Evolutionary conservation across 2,797 vertebrate genomes (phyloP), one percentile per base, ranked within the genome.

Genomic region (Prunella strophiata): DNA sequence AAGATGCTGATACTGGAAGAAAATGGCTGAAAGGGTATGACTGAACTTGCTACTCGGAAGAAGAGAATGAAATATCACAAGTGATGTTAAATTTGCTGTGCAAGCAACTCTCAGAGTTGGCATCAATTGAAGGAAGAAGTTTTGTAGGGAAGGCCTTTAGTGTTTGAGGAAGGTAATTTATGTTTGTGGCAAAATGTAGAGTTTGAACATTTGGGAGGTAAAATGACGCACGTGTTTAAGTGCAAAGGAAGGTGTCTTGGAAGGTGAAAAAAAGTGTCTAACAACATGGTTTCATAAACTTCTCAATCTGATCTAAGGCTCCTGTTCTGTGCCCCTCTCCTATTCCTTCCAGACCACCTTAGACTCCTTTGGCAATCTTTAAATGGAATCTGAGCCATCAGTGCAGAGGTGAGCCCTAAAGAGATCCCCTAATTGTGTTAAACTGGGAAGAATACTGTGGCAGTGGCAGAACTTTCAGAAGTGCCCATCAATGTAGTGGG

Each of bases 401-500:
- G 1, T 15, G 34, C 11, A 50, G 34, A 54, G 11, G 14, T 40
- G n/a, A 77, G 26, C 19, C 18, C n/a, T 74, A 1, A 73, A 74
- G n/a, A 36, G 13, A 36, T 45, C 11, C 25, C 20, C 25, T 14
- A 42, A 25, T n/a, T 15, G 1, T 32, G 15, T 17, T 75, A 58
- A 77, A 65, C 11, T 52, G 59, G n/a, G 30, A 43, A 72, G 52
- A 76, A 20, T 7, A n/a, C 4, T 0, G 0, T 54, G 63, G 11
- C n/a, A 52, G 38, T 17, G 52, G 32, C 27, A 82, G 27, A 63
- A 22, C 26, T 81, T 85, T 89, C 57, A n/a, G 57, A 62, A 78
- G 9, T 29, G 11, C 3, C 42, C 9, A 4, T 13, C 4, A 4
- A 1, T 42, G 16, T 0, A 0, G 5, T 5, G 17, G 32, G 13